Conservation (phyloP, 2,888 invertebrate genomes). For the Sesamia inferens region DNA sequence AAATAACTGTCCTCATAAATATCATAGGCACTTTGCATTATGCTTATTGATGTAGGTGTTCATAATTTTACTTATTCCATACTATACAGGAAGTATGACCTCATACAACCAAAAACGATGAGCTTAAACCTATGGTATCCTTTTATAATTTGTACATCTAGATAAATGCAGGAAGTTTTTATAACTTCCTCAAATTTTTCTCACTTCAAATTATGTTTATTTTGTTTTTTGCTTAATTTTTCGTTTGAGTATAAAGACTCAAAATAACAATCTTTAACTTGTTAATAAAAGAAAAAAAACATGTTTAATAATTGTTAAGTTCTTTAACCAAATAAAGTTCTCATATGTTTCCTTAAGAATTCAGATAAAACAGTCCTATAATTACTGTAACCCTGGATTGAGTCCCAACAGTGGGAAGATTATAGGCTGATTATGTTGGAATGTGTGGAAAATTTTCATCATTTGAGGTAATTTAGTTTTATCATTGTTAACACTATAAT, state of each 20-base stretch:
- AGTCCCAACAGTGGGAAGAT: too few species aligned
- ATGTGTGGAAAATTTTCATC: background rate
- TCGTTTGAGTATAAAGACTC: background rate
- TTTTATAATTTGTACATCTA: slow-evolving; percentile 8
- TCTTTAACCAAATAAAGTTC: too few species aligned
- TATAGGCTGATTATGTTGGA: too few species aligned
- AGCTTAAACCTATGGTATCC: slow-evolving; percentile 35
- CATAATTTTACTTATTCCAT: slow-evolving; percentile 31
- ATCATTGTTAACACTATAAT: too few species aligned
- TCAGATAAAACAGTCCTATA: too few species aligned
- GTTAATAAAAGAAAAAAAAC: background rate
- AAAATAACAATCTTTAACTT: background rate
- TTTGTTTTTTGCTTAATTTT: background rate
- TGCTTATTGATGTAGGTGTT: slow-evolving; percentile 52
- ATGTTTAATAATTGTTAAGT: too few species aligned
- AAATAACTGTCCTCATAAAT: background rate
- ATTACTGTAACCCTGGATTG: too few species aligned
- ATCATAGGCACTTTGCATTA: background rate
- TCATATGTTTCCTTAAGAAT: too few species aligned
- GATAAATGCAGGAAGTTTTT: slow-evolving; percentile 6
- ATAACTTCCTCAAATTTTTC: background rate
- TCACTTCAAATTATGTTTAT: background rate
- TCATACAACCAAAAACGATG: slow-evolving; percentile 48
- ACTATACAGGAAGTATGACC: slow-evolving; percentile 59
- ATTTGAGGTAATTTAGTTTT: background rate